These are phyloP conservation scores for Lathamus discolor DNA, from an alignment of 2,113 vertebrate genomes.

Conservation along the genomic window DNA sequence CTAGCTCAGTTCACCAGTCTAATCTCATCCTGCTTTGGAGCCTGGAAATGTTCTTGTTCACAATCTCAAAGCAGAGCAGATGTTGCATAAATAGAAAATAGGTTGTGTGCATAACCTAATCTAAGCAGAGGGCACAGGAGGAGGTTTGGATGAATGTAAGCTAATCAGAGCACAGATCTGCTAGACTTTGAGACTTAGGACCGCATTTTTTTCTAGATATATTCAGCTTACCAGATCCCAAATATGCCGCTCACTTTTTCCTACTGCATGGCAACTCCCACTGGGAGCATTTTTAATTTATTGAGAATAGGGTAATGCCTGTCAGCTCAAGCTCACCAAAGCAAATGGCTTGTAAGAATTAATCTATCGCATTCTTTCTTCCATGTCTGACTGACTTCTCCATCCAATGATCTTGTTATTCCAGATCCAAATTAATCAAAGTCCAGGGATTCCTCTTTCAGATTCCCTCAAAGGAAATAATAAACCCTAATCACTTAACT, in stretches of 20 bases:
- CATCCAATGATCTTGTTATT: background rate
- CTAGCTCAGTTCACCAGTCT: conserved; percentile 15
- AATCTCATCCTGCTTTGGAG: conserved; percentile 63
- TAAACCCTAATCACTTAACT: background rate
- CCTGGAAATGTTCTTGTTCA: conserved; percentile 50
- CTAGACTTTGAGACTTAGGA: background rate
- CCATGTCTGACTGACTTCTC: background rate
- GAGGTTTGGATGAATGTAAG: conserved; percentile 35
- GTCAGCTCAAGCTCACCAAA: background rate
- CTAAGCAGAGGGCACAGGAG: conserved; percentile 33
- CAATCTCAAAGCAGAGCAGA: conserved; percentile 57
- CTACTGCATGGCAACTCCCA: background rate
- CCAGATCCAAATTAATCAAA: background rate
- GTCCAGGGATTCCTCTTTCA: background rate
- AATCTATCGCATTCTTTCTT: background rate
- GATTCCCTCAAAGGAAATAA: background rate
- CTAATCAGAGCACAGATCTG: conserved; percentile 30
- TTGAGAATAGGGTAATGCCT: background rate
- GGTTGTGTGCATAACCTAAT: conserved; percentile 56
- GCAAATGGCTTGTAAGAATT: background rate
- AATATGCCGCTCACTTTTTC: background rate
- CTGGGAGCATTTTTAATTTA: background rate
- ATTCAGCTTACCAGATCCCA: background rate
- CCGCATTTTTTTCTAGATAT: background rate
- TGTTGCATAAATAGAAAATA: conserved; percentile 67